Evolutionary conservation across 2,113 vertebrate genomes (phyloP).

Genomic region (Sinosuthora webbiana): DNA sequence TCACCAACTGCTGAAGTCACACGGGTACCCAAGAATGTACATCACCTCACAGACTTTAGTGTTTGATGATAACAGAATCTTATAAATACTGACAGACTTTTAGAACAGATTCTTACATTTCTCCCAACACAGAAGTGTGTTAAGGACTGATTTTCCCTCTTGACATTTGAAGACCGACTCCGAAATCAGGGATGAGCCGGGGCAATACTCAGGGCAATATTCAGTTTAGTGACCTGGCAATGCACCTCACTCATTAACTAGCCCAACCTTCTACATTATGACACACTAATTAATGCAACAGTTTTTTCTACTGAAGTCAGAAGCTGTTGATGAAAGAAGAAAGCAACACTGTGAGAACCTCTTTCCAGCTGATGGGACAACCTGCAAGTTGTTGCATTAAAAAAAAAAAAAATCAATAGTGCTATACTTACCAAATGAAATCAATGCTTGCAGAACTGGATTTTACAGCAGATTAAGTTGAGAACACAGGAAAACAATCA

Average conservation of each 20-base stretch:
- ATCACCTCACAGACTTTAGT: neutral
- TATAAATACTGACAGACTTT: conserved; percentile 1
- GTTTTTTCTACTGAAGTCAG: neutral
- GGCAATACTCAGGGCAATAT: neutral
- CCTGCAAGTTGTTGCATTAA: neutral
- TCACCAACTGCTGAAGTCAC: neutral
- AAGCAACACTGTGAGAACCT: neutral
- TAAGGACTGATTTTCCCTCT: neutral
- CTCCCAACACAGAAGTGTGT: neutral
- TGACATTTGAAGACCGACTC: neutral
- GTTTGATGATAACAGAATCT: neutral
- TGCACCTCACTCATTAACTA: neutral
- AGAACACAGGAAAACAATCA: neutral
- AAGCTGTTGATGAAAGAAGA: neutral
- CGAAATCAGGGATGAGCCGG: neutral
- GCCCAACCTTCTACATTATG: neutral
- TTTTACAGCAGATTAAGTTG: neutral
- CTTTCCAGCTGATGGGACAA: neutral
- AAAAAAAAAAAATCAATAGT: neutral
- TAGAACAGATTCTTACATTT: neutral
- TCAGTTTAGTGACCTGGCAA: neutral
- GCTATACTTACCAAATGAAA: conserved; percentile 10
- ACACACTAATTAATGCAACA: neutral
- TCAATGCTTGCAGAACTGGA: neutral
- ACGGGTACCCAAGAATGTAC: neutral